Evolutionary conservation across 2,888 invertebrate species (phyloP), one percentile per base, ranked within the genome.

Genomic region (Hirtodrosophila histrioides): DNA sequence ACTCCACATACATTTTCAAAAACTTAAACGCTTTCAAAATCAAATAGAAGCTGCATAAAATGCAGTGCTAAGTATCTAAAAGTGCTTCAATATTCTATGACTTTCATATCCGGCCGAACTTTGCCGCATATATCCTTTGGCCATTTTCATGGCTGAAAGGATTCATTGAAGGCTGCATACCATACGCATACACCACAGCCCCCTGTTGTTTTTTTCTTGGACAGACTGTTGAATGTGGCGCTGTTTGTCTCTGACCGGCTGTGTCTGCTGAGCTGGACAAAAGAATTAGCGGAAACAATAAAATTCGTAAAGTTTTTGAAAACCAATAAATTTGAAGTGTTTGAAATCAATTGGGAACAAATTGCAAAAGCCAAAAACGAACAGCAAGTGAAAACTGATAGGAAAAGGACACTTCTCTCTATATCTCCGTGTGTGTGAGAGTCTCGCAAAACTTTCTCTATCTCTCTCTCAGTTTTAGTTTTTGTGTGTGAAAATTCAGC

Each of bases 221-320:
- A 37, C 51, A 12, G 73, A 61, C 60, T 61, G 63, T 77, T 74
- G 61, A 68, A 74, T 74, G 56, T 48, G 43, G 31, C 57, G n/a
- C 23, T 63, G 51, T 67, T 58, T 66, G 58, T 51, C 53, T 58
- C 46, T 43, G 55, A 39, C 51, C 62, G 56, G 50, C 44, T 49
- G 56, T 44, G 63, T 60, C 58, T 61, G 58, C 50, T 39, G 62
- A 56, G 39, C 72, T 87, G 88, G 88, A 83, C 86, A 86, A 86
- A 86, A 71, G 86, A 86, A 86, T 86, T 86, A 86, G 79, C 83
- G 88, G 88, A 87, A 87, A 86, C 86, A 86, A 86, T 87, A 86
- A 86, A 86, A 76, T 86, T 80, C 68, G 61, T 33, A 78, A 86
- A 84, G 70, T 78, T 86, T 84, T 80, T 70, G 76, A 83, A 80